Conservation (phyloP, 2,888 invertebrate species). For the Conchocele bisecta region DNA sequence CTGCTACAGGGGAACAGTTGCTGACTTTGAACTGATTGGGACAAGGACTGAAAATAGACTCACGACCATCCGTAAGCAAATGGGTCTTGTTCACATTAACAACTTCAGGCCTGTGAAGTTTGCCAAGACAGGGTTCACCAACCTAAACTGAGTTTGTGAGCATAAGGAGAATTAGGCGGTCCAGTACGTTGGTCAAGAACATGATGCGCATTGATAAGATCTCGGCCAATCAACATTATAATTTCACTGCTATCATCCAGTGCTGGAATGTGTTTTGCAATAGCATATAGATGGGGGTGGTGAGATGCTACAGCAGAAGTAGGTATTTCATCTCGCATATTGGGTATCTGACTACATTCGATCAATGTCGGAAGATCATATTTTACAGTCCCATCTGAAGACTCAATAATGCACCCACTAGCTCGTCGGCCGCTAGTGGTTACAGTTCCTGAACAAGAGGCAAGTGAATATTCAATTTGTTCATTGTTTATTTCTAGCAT, state of each 20-base stretch:
- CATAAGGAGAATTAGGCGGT: constrained; percentile 8
- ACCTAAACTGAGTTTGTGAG: constrained; percentile 22
- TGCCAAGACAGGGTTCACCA: constrained; percentile 35
- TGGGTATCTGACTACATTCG: constrained; percentile 29
- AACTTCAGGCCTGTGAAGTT: constrained; percentile 22
- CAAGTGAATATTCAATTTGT: constrained; percentile 9
- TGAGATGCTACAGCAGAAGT: constrained; percentile 5
- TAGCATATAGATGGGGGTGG: constrained; percentile 1
- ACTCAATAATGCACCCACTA: constrained; percentile 20
- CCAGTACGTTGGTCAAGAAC: constrained; percentile 17
- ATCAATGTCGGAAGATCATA: constrained; percentile 1
- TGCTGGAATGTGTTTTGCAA: constrained; percentile 8
- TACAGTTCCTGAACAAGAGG: constrained; percentile 4
- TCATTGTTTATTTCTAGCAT: neutral
- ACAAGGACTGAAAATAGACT: constrained; percentile 39
- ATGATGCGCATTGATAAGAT: constrained; percentile 20
- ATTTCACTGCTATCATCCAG: constrained; percentile 7
- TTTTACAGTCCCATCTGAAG: constrained; percentile 14
- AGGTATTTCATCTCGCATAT: constrained; percentile 18
- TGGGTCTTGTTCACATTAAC: constrained; percentile 26
- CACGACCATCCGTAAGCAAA: constrained; percentile 6
- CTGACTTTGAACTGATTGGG: constrained; percentile 17
- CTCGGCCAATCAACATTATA: constrained; percentile 19
- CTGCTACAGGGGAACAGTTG: neutral
- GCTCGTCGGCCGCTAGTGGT: constrained; percentile 10